phyloP scores from a whole-genome alignment of 2,797 vertebrate species.

The Cetoscarus ocellatus region DNA sequence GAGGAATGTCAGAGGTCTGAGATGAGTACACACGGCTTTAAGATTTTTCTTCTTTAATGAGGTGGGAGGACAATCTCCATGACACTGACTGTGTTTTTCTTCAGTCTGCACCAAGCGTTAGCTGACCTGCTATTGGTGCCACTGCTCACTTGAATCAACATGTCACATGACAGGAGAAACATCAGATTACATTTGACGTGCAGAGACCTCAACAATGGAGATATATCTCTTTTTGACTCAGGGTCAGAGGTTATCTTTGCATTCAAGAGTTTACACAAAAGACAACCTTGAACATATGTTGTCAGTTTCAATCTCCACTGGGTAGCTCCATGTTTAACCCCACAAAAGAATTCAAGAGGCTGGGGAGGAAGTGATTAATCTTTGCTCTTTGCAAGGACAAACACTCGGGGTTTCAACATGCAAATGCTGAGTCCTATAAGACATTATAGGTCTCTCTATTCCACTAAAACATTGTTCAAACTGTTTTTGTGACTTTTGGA shows the following conservation, averaged over 20 bases:
- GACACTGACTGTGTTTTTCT: slow-evolving; percentile 29
- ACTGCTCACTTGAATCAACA: slow-evolving; percentile 34
- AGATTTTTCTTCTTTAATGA: slow-evolving; percentile 36
- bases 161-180: slow-evolving; percentile 22
- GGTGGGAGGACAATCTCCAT: slow-evolving; percentile 25
- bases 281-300: slow-evolving; percentile 65
- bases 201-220: slow-evolving; percentile 28
- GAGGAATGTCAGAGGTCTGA: slow-evolving; percentile 38
- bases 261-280: slow-evolving; percentile 64
- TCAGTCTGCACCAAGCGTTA: slow-evolving; percentile 17
- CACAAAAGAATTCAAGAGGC: slow-evolving; percentile 66
- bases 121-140: slow-evolving; percentile 29
- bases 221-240: slow-evolving; percentile 51
- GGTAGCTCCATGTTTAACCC: slow-evolving; percentile 57
- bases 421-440: no score
- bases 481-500: no score
- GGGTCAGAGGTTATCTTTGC: slow-evolving; percentile 54
- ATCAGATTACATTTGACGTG: slow-evolving; percentile 42
- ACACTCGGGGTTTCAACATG: slow-evolving; percentile 19
- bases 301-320: slow-evolving; percentile 48
- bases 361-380: slow-evolving; percentile 73
- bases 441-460: no score
- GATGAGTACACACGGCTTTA: slow-evolving; percentile 26
- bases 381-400: slow-evolving; percentile 67
- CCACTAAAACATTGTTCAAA: no score